Percentiles rank a stretch among this genome's conserved stretches.
These are phyloP conservation scores for Ornithoptera priamus DNA, from an alignment of 2,888 invertebrate genomes.

Conservation along the genomic window DNA sequence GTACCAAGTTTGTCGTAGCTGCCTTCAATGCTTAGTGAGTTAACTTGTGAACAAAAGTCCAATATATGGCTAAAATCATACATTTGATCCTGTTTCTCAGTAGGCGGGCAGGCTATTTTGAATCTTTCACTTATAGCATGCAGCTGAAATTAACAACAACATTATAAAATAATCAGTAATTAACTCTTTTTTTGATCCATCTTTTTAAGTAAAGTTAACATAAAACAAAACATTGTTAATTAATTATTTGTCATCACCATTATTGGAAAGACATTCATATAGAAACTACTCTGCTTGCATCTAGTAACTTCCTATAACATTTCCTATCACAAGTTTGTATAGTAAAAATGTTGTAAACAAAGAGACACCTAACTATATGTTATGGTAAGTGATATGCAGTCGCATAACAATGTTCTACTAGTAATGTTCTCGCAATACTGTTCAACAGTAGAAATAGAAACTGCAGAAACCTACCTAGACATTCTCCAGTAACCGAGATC, in stretches of 20 bases:
- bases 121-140: constrained; percentile 94
- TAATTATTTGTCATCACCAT: neutral
- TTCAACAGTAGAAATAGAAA: too few species aligned
- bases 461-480: too few species aligned
- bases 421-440: too few species aligned
- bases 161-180: neutral
- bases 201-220: constrained; percentile 4
- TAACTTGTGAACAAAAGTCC: constrained; percentile 91
- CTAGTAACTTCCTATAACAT: too few species aligned
- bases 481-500: too few species aligned
- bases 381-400: too few species aligned
- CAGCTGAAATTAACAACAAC: constrained; percentile 80
- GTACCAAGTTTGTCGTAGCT: constrained; percentile 84
- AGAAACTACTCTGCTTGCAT: too few species aligned
- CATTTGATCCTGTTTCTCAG: constrained; percentile 87
- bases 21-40: constrained; percentile 84
- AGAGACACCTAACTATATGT: too few species aligned
- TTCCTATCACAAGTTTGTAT: too few species aligned
- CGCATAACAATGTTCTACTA: too few species aligned
- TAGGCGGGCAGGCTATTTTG: constrained; percentile 90
- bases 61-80: constrained; percentile 95
- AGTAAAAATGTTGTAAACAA: too few species aligned
- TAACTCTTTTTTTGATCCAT: neutral
- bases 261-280: too few species aligned
- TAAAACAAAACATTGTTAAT: neutral